Conservation (phyloP, 1,140 invertebrate species). For the Zaprionus africanus region DNA sequence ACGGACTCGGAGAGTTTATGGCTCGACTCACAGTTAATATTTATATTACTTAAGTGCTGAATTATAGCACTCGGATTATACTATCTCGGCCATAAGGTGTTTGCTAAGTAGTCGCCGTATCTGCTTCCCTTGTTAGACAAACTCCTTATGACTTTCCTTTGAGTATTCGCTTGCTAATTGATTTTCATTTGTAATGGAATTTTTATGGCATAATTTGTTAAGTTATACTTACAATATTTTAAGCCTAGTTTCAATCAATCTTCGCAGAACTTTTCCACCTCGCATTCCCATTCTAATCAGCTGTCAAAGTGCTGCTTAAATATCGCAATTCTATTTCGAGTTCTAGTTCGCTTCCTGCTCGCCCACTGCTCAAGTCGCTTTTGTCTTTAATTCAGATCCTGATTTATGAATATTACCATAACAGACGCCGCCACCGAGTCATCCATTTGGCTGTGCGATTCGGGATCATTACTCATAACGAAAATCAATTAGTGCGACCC, state of each 20-base stretch:
- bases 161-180: background rate
- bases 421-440: conserved; percentile 59
- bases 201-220: background rate
- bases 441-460: conserved; percentile 76
- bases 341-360: conserved; percentile 44
- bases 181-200: conserved; percentile 2
- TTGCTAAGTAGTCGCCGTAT: conserved; percentile 8
- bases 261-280: background rate
- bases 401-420: conserved; percentile 78
- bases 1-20: conserved; percentile 25
- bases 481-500: conserved; percentile 81
- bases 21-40: conserved; percentile 24
- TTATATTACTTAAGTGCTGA: conserved; percentile 37
- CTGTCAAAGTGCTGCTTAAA: conserved; percentile 18
- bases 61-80: conserved; percentile 26
- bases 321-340: conserved; percentile 45
- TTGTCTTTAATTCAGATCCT: conserved; percentile 70
- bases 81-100: conserved; percentile 7
- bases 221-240: background rate
- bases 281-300: conserved; percentile 18
- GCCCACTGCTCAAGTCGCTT: conserved; percentile 64
- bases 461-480: conserved; percentile 78
- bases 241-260: conserved; percentile 1
- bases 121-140: conserved; percentile 18
- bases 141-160: background rate